Evolutionary conservation across 2,888 invertebrate species (phyloP).

Genomic region (Hedya salicella): DNA sequence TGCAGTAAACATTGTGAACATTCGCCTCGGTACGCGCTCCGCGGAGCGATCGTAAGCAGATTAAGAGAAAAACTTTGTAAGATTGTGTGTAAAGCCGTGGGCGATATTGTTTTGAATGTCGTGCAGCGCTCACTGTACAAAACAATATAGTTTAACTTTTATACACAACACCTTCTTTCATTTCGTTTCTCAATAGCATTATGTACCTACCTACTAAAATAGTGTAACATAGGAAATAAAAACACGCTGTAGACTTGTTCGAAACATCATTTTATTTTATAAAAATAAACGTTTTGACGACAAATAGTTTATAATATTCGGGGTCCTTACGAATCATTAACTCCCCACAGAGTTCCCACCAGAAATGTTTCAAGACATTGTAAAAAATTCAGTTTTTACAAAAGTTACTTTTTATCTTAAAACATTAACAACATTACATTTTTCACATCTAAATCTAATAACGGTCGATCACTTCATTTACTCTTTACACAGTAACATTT

Average conservation of each 20-base stretch:
- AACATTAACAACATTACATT: conserved; percentile 86
- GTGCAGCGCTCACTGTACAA: conserved; percentile 69
- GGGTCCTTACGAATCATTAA: conserved; percentile 80
- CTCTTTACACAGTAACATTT: conserved; percentile 68
- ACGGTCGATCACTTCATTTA: conserved; percentile 78
- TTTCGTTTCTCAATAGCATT: conserved; percentile 49
- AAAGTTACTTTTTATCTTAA: conserved; percentile 88
- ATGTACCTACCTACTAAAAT: conserved; percentile 31
- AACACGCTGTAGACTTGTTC: conserved; percentile 57
- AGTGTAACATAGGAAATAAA: conserved; percentile 40
- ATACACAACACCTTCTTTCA: conserved; percentile 68
- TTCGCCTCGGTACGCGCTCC: conserved; percentile 17
- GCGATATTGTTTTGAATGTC: conserved; percentile 78
- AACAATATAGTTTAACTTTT: conserved; percentile 82
- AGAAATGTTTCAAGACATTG: conserved; percentile 90
- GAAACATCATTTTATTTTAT: conserved; percentile 84
- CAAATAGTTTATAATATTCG: conserved; percentile 85
- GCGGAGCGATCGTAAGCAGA: conserved; percentile 55
- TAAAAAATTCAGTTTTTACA: conserved; percentile 88
- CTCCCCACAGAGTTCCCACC: conserved; percentile 73
- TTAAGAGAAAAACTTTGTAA: conserved; percentile 64
- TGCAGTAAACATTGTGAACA: conserved; percentile 14
- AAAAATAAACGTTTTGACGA: conserved; percentile 86
- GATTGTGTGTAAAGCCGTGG: conserved; percentile 63
- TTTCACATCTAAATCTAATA: conserved; percentile 84